phyloP scores from a whole-genome alignment of 2,888 invertebrate genomes.

The Ennomos quercinarius region DNA sequence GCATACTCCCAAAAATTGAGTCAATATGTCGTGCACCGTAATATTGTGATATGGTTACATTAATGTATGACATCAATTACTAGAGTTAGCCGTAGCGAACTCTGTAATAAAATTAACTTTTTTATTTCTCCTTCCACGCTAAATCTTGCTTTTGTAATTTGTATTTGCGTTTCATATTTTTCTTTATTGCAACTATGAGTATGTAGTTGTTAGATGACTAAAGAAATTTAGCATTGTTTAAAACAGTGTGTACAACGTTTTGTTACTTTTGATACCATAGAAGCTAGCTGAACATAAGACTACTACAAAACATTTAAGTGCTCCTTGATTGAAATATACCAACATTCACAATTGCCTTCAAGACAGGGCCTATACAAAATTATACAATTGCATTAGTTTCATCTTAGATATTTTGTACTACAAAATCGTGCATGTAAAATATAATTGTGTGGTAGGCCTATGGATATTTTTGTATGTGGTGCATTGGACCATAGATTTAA shows the following conservation, averaged over 20 bases:
- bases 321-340: constrained; percentile 8
- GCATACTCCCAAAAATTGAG: constrained; percentile 76
- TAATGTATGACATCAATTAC: constrained; percentile 55
- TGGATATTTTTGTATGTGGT: constrained; percentile 32
- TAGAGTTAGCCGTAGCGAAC: constrained; percentile 51
- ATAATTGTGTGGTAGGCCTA: constrained; percentile 20
- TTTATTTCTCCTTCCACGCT: constrained; percentile 35
- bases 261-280: constrained; percentile 31
- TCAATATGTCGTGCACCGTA: constrained; percentile 58
- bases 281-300: constrained; percentile 17
- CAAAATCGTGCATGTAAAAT: constrained; percentile 17
- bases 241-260: constrained; percentile 25
- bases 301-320: not conserved
- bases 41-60: constrained; percentile 70
- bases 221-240: constrained; percentile 15
- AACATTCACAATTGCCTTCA: constrained; percentile 24
- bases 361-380: constrained; percentile 7
- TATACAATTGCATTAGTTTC: constrained; percentile 10
- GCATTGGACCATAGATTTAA: constrained; percentile 29
- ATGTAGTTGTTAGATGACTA: constrained; percentile 13
- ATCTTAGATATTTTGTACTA: constrained; percentile 13
- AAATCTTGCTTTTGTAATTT: constrained; percentile 16
- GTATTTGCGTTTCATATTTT: constrained; percentile 9
- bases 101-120: constrained; percentile 38
- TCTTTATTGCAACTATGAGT: constrained; percentile 13